A percentile compares a stretch with the other conserved stretches of the same genome.
These are phyloP conservation scores for Hermetia illucens DNA, from an alignment of 1,140 invertebrate genomes.

Conservation along the genomic window DNA sequence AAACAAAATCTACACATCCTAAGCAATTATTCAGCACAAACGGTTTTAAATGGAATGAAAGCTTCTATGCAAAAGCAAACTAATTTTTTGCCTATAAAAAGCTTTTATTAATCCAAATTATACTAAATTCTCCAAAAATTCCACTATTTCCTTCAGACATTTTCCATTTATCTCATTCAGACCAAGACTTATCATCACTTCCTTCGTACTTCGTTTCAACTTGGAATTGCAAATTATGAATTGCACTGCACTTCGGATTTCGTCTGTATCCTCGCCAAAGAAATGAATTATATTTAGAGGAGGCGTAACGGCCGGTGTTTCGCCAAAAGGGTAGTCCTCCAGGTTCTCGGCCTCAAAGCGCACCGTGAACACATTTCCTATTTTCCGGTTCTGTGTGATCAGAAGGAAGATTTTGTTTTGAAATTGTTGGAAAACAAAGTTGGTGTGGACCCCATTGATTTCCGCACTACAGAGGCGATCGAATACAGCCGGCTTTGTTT, in stretches of 20 bases:
- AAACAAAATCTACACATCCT: too few relatives aligned
- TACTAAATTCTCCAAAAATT: slow-evolving; percentile 15
- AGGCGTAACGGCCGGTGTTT: slow-evolving; percentile 13
- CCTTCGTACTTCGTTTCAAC: slow-evolving; percentile 15
- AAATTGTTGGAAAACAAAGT: slow-evolving; percentile 22
- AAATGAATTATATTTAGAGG: slow-evolving; percentile 17
- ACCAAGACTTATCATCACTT: slow-evolving; percentile 18
- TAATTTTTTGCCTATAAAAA: too few relatives aligned
- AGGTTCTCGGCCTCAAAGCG: slow-evolving; percentile 16
- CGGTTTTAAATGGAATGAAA: too few relatives aligned
- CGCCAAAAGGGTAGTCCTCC: slow-evolving; percentile 10
- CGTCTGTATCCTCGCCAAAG: slow-evolving; percentile 16
- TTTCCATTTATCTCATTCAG: slow-evolving; percentile 15
- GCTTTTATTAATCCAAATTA: background rate
- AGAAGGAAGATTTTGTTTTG: slow-evolving; percentile 23
- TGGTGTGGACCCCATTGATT: slow-evolving; percentile 16
- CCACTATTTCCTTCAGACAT: slow-evolving; percentile 14
- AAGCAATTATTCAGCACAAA: too few relatives aligned
- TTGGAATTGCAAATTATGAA: slow-evolving; percentile 19
- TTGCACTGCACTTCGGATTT: slow-evolving; percentile 20
- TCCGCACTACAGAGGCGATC: too few relatives aligned
- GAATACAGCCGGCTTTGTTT: too few relatives aligned
- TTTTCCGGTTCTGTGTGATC: slow-evolving; percentile 19
- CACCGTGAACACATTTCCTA: slow-evolving; percentile 20
- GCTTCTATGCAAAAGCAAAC: too few relatives aligned